Percentiles rank a stretch among this genome's conserved stretches.
phyloP scores from a whole-genome alignment of 2,113 vertebrate species.

The Aptenodytes forsteri region DNA sequence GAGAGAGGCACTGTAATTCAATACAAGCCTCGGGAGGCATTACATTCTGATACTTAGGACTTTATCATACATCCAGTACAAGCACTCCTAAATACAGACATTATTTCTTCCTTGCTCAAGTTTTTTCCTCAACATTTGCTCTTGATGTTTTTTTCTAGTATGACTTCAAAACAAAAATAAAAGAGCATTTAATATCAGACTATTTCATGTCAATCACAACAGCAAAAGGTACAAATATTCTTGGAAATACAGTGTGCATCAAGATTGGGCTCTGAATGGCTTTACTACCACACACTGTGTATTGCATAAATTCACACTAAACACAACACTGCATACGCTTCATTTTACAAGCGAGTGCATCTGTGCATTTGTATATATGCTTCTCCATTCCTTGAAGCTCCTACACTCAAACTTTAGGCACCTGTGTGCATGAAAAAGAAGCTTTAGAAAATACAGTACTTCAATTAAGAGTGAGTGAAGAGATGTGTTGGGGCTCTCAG shows the following conservation, averaged over 20 bases:
- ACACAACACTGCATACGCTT: not conserved
- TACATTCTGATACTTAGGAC: not conserved
- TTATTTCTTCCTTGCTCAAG: not conserved
- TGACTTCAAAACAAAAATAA: not conserved
- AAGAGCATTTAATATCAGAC: not conserved
- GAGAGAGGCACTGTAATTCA: not conserved
- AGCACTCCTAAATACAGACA: not conserved
- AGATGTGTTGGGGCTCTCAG: not conserved
- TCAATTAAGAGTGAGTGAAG: not conserved
- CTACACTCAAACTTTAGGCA: constrained; percentile 42
- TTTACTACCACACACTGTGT: not conserved
- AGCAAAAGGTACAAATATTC: not conserved
- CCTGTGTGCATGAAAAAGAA: not conserved
- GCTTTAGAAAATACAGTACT: constrained; percentile 1
- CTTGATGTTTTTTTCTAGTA: not conserved
- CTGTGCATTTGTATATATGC: not conserved
- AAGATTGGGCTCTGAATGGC: not conserved
- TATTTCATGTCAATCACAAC: not conserved
- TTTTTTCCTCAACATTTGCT: not conserved
- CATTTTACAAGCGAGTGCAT: not conserved
- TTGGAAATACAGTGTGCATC: constrained; percentile 6
- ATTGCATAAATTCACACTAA: constrained; percentile 20
- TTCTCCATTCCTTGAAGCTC: not conserved
- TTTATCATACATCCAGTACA: not conserved
- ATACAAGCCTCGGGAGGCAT: not conserved